phyloP scores from a whole-genome alignment of 2,113 vertebrate species.

The Dipodomys spectabilis region DNA sequence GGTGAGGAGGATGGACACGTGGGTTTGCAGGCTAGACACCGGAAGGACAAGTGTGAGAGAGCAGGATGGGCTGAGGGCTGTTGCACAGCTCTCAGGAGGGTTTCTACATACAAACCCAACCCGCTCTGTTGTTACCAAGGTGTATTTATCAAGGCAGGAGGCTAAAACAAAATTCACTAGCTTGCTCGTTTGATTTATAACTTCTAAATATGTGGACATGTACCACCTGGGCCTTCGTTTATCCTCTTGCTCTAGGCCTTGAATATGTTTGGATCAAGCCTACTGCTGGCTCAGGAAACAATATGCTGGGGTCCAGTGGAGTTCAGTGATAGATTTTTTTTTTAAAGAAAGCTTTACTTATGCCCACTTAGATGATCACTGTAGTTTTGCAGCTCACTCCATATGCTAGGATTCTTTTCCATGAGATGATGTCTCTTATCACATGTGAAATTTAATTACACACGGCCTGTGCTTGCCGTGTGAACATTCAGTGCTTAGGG shows the following conservation, averaged over 20 bases:
- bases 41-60: neutral
- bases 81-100: neutral
- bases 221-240: neutral
- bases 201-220: neutral
- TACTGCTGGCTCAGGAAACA: neutral
- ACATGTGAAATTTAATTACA: too few relatives aligned
- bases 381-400: neutral
- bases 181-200: constrained; percentile 1
- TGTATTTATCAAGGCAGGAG: neutral
- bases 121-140: neutral
- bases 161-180: neutral
- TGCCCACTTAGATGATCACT: neutral
- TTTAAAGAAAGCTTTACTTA: neutral
- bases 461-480: neutral
- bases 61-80: rapidly evolving
- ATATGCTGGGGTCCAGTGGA: too few relatives aligned
- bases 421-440: neutral
- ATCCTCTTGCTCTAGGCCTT: neutral
- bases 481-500: constrained; percentile 26
- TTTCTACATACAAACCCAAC: neutral
- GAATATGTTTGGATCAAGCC: neutral
- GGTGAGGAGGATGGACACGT: neutral
- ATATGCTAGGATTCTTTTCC: neutral
- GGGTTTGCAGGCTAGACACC: neutral
- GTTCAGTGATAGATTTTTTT: neutral